Evolutionary conservation across 1,140 invertebrate genomes (phyloP), one percentile per base, ranked within the genome.

Genomic region (Trinorchestia longiramus): DNA sequence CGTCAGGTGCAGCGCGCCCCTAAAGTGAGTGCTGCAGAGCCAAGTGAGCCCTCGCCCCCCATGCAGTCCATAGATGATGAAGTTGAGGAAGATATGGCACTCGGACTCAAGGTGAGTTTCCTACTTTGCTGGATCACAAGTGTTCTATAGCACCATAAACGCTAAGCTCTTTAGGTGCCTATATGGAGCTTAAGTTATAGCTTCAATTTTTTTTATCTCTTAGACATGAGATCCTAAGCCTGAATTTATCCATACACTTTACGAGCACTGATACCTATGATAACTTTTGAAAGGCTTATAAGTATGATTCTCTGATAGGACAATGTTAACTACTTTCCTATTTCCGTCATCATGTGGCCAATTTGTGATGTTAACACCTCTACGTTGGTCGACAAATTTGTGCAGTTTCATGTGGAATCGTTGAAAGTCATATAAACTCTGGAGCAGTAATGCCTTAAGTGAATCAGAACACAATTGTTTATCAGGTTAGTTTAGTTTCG

Each of bases 71-170:
- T 43, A n/a, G 92, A 94, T 36, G 88, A 91, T 40, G 92, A 94
- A 40, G 92, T 94, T 8, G 92, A 94, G 92, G 92, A 94, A 36
- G 92, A 94, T 44, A 45, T 94, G 43, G 92, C 92, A 40, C 92
- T 94, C 0, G 92, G 92, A 6, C 92, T 94, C 43, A 4, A 94
- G 43, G 92, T 94, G 44, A 94, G 43, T 15, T 6, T 41, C 43
- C 36, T 15, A 42, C 8, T 15, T 77, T 1, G 62, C 28, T 77
- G 15, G 1, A 1, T 77, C n/a, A n/a, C n/a, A n/a, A n/a, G n/a
- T 6, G 47, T 53, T 53, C 19, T 6, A 53, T 53, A 19, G 19
- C 62, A 28, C 28, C 62, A 77, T 77, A 36, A 77, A 36, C 8
- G 62, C 62, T 11, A 90, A 41, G 6, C 43, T 90, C 11, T 90